phyloP scores from a whole-genome alignment of 2,797 vertebrate species.

The Salarias fasciatus region DNA sequence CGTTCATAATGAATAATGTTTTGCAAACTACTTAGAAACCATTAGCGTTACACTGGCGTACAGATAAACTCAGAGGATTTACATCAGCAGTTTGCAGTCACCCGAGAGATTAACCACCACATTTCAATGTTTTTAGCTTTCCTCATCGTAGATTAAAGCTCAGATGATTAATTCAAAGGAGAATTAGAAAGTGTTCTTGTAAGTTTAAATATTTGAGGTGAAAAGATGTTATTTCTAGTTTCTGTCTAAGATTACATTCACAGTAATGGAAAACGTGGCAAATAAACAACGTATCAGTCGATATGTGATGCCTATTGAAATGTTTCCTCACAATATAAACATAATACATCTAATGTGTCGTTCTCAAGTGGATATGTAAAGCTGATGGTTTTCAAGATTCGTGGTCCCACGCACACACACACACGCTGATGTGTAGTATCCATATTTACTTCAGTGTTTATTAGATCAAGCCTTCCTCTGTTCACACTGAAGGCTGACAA shows the following conservation, averaged over 20 bases:
- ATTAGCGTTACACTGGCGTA: conserved; percentile 50
- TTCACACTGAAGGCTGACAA: too few species aligned
- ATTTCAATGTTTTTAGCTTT: not conserved
- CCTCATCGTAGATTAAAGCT: not conserved
- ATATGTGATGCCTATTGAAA: too few species aligned
- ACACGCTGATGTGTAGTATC: too few species aligned
- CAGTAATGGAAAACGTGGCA: too few species aligned
- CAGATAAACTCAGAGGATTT: conserved; percentile 64
- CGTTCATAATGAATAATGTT: conserved; percentile 61
- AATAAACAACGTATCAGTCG: too few species aligned
- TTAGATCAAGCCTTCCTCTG: too few species aligned
- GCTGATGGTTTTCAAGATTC: too few species aligned
- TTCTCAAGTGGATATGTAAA: too few species aligned
- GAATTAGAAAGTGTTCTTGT: not conserved
- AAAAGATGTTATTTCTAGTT: not conserved
- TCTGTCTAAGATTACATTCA: not conserved
- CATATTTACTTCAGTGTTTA: too few species aligned
- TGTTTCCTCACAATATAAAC: too few species aligned
- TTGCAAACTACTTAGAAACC: conserved; percentile 54
- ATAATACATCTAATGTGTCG: too few species aligned
- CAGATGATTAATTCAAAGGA: not conserved
- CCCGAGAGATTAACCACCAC: conserved; percentile 18
- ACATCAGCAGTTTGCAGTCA: conserved; percentile 11
- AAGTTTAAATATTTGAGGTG: not conserved
- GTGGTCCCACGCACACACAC: too few species aligned